Percentiles rank a stretch among this genome's conserved stretches.
Conservation (phyloP, 2,113 vertebrate genomes). For the Blennius ocellaris region DNA sequence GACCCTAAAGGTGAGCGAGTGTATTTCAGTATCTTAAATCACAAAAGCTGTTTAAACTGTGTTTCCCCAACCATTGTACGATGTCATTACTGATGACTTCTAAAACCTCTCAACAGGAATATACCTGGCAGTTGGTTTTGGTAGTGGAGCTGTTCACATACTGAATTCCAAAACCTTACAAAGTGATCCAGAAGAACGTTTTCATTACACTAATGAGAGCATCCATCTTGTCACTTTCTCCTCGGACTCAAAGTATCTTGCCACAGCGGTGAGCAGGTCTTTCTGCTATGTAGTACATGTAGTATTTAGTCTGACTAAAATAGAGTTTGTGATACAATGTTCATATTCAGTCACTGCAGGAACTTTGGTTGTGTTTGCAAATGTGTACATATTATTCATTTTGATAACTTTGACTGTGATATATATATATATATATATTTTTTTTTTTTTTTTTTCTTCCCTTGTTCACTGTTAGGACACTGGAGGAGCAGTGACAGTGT, state of each 20-base stretch:
- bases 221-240: constrained; percentile 91
- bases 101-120: constrained; percentile 76
- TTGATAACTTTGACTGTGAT: neutral
- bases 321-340: neutral
- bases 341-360: neutral
- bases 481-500: constrained; percentile 86
- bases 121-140: constrained; percentile 89
- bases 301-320: neutral
- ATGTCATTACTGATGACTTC: neutral
- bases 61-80: neutral
- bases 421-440: too few relatives aligned
- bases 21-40: neutral
- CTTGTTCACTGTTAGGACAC: constrained; percentile 82
- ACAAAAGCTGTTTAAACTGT: neutral
- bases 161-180: constrained; percentile 86
- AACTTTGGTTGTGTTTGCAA: neutral
- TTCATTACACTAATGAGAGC: constrained; percentile 80
- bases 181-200: constrained; percentile 77
- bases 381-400: neutral
- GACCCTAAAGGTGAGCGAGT: constrained; percentile 87
- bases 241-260: constrained; percentile 88
- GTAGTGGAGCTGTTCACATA: constrained; percentile 86
- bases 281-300: neutral
- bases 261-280: constrained; percentile 87
- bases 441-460: too few relatives aligned